Conservation (phyloP, 2,113 vertebrate species). For the Catharus bicknelli region DNA sequence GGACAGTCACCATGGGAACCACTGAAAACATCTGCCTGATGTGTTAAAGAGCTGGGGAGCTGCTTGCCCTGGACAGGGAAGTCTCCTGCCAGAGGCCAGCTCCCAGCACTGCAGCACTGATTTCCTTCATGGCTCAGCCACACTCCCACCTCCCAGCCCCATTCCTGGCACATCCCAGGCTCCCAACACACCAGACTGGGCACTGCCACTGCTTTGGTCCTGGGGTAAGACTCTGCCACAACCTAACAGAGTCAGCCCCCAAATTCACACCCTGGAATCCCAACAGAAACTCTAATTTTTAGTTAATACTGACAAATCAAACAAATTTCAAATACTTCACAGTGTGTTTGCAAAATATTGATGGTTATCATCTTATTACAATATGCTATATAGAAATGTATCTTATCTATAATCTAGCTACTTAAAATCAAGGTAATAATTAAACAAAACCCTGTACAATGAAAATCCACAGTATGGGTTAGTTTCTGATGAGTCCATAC, state of each 20-base stretch:
- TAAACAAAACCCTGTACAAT: not conserved
- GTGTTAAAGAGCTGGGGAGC: not conserved
- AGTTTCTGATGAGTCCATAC: not conserved
- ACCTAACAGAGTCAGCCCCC: not conserved
- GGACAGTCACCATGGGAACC: conserved; percentile 47
- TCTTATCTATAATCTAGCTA: not conserved
- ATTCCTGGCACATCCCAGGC: not conserved
- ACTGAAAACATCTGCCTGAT: conserved; percentile 9
- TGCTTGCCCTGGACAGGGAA: not conserved
- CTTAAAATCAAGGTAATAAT: not conserved
- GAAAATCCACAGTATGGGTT: not conserved
- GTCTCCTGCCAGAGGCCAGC: not conserved
- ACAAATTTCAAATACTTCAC: not conserved
- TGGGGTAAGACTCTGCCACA: not conserved
- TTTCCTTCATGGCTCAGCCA: not conserved
- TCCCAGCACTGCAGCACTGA: not conserved
- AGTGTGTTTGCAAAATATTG: not conserved
- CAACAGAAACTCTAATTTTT: not conserved
- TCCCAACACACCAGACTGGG: not conserved
- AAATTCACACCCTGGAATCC: not conserved
- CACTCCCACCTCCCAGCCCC: not conserved
- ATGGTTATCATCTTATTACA: not conserved
- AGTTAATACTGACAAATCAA: not conserved
- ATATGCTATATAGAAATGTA: not conserved
- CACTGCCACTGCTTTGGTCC: not conserved